Percentiles rank a stretch among this genome's conserved stretches.
These are phyloP conservation scores for Drosophila parabipectinata DNA, from an alignment of 1,140 invertebrate species.

Conservation along the genomic window DNA sequence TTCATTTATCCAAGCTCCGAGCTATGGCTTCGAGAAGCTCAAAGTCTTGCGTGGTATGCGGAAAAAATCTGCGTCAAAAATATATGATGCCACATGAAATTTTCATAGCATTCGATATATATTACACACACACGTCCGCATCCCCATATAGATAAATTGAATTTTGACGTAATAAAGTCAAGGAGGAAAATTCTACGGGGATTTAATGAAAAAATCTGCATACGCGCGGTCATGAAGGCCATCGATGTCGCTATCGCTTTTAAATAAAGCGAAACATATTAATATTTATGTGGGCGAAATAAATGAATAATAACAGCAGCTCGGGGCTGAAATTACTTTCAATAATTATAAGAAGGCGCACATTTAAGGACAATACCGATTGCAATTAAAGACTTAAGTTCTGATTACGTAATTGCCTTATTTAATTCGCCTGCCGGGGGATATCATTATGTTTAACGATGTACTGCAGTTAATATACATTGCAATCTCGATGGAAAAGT, in stretches of 20 bases:
- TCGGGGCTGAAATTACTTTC: neutral
- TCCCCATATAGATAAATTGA: slow-evolving; percentile 44
- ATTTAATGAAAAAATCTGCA: slow-evolving; percentile 58
- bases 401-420: slow-evolving; percentile 10
- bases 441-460: slow-evolving; percentile 9
- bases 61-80: slow-evolving; percentile 56
- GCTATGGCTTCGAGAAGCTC: slow-evolving; percentile 4
- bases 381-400: slow-evolving; percentile 13
- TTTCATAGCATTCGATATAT: slow-evolving; percentile 67
- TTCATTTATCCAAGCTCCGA: slow-evolving; percentile 26
- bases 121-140: slow-evolving; percentile 13
- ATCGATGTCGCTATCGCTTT: neutral
- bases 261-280: slow-evolving; percentile 6
- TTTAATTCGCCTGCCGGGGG: slow-evolving; percentile 1
- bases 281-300: slow-evolving; percentile 19
- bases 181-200: slow-evolving; percentile 42
- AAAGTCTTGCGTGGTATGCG: slow-evolving; percentile 47
- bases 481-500: neutral
- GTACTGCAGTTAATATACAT: slow-evolving; percentile 3
- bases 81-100: slow-evolving; percentile 49
- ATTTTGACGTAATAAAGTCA: slow-evolving; percentile 68
- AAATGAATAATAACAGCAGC: slow-evolving; percentile 13
- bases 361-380: slow-evolving; percentile 15
- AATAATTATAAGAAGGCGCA: slow-evolving; percentile 6
- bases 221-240: neutral